Percentiles rank a stretch among this genome's conserved stretches.
These are phyloP conservation scores for Corynorhinus townsendii DNA, from an alignment of 2,113 vertebrate species.

Conservation along the genomic window DNA sequence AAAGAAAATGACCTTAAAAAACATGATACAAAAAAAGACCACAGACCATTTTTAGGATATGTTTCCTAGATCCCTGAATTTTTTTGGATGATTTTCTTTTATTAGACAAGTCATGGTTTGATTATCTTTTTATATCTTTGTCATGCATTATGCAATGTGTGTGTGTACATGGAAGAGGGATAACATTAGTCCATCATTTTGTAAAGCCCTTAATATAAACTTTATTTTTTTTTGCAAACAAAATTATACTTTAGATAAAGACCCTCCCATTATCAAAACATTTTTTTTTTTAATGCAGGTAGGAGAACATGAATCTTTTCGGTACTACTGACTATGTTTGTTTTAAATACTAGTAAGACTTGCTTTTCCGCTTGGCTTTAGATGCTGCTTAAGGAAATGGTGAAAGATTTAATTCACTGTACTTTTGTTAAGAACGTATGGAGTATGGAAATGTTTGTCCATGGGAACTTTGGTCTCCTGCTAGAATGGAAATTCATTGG, in stretches of 20 bases:
- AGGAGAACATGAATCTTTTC: not conserved
- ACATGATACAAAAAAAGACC: not conserved
- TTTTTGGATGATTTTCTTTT: not conserved
- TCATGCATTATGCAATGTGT: not conserved
- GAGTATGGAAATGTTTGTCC: conserved; percentile 54
- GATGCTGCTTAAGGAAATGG: conserved; percentile 37
- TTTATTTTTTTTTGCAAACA: not conserved
- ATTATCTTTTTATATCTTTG: not conserved
- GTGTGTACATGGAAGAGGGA: not conserved
- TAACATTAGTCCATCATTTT: not conserved
- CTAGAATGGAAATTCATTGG: conserved; percentile 46
- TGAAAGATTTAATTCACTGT: conserved; percentile 40
- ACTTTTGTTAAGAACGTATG: conserved; percentile 57
- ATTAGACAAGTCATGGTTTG: not conserved
- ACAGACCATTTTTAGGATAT: not conserved
- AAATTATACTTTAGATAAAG: conserved; percentile 1
- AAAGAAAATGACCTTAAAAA: not conserved
- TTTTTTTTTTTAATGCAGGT: not conserved
- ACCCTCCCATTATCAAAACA: not conserved
- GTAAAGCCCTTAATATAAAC: not conserved
- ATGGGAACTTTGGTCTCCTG: conserved; percentile 18
- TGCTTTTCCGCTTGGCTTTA: conserved; percentile 11
- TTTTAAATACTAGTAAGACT: not conserved
- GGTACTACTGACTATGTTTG: not conserved
- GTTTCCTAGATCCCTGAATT: not conserved